These are phyloP conservation scores for Phyllostomus hastatus DNA, from an alignment of 2,113 vertebrate species.

Conservation along the genomic window DNA sequence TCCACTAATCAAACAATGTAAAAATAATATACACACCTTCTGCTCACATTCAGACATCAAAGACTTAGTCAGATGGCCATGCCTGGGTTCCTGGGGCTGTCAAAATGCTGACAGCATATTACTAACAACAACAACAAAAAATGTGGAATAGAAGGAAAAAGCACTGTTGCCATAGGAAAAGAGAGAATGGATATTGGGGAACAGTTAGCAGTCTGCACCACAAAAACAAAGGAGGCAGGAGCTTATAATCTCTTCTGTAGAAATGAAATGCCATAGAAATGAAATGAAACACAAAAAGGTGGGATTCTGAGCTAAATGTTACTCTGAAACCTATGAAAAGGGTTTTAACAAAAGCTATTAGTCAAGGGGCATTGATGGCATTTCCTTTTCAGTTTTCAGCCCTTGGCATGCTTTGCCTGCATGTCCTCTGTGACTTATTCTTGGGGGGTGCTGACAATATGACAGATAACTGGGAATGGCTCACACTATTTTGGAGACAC, in stretches of 20 bases:
- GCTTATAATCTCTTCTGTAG: neutral
- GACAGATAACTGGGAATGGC: neutral
- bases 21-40: neutral
- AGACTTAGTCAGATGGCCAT: neutral
- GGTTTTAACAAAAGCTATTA: neutral
- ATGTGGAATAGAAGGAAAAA: neutral
- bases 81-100: neutral
- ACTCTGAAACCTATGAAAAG: neutral
- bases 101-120: neutral
- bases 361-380: neutral
- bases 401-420: neutral
- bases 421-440: neutral
- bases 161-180: neutral
- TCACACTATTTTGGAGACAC: neutral
- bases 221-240: neutral
- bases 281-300: neutral
- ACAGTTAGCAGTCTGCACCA: neutral
- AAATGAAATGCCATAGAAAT: neutral
- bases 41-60: neutral
- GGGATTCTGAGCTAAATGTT: neutral
- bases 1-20: neutral
- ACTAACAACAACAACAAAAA: neutral
- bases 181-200: neutral
- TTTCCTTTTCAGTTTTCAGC: neutral
- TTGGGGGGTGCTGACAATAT: neutral